These are phyloP conservation scores for Yasuhikotakia modesta DNA, from an alignment of 2,797 vertebrate species.

Conservation along the genomic window DNA sequence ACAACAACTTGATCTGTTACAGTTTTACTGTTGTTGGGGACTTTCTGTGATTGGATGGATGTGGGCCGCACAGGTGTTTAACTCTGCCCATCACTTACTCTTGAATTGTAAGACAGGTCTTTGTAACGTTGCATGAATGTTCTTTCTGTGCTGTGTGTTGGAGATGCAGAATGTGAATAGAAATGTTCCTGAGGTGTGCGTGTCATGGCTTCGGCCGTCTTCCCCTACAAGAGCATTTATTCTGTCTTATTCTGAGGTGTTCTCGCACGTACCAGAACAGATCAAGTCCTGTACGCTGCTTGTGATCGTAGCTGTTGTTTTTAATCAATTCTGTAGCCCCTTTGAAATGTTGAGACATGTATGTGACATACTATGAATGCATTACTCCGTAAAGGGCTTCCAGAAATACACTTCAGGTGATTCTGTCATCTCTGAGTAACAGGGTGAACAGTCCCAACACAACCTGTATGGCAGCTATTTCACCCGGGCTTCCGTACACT, in stretches of 20 bases:
- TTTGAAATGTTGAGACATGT: constrained; percentile 54
- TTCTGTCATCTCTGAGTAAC: constrained; percentile 46
- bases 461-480: constrained; percentile 80
- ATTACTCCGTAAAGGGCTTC: constrained; percentile 76
- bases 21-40: constrained; percentile 41
- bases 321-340: constrained; percentile 57
- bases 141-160: constrained; percentile 39
- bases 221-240: constrained; percentile 16
- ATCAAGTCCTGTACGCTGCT: not conserved
- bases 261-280: not conserved
- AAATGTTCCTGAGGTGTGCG: constrained; percentile 9
- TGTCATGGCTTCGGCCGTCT: constrained; percentile 59
- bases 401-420: constrained; percentile 66
- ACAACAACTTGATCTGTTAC: constrained; percentile 52
- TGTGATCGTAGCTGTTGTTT: constrained; percentile 14
- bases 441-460: constrained; percentile 65
- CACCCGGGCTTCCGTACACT: constrained; percentile 83
- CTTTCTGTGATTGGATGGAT: constrained; percentile 41
- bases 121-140: constrained; percentile 49
- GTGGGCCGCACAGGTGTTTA: constrained; percentile 7
- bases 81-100: constrained; percentile 47
- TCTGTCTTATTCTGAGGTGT: constrained; percentile 9
- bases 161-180: no score
- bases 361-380: constrained; percentile 76
- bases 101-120: constrained; percentile 47